Base-by-base conservation (phyloP, 2,888 invertebrate genomes). In the Rhamnusium bicolor region DNA sequence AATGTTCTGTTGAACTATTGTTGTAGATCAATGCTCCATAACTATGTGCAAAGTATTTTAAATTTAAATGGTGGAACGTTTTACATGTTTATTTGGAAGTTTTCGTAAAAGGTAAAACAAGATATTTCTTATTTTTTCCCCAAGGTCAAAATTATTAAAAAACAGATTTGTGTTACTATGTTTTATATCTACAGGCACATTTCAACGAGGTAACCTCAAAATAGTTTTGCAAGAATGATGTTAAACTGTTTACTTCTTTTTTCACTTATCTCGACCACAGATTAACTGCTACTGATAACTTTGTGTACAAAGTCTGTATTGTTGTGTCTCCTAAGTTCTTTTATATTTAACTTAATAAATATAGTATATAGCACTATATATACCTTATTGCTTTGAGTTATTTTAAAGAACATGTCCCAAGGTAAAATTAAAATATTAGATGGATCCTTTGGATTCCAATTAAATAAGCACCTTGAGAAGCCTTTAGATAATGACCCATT, bases 401-500 rank as follows among this genome's bases (percentile, higher is more conserved):
- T n/a, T 2, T 40, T n/a, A n/a, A 40, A 40, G 40, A 40, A 40
- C 1, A 40, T 40, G 40, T 40, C 40, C 4, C n/a, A 40, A 40
- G 40, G 40, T 2, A 71, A 66, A 63, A 87, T 80, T 79, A 87
- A 82, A 62, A 83, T 91, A 32, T 75, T 91, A 24, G 91, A 91
- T 78, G 95, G 95, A 0, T 95, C 95, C 0, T 94, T 95, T 86
- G 93, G 93, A 6, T 92, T 94, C 8, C 95, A 95, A 86, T 89
- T 95, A 77, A 92, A 92, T 0, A 91, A 91, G 29, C 92, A 94
- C 86, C 92, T 93, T 27, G 92, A 92, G 0, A 91, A 92, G 76
- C 90, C 91, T 70, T 92, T 94, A 67, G 94, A 95, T 84, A 93
- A 93, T 0, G 95, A 96, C 87, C 95, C 95, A 0, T 87, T 96